Conservation (phyloP, 2,888 invertebrate species). For the Noctua janthe region DNA sequence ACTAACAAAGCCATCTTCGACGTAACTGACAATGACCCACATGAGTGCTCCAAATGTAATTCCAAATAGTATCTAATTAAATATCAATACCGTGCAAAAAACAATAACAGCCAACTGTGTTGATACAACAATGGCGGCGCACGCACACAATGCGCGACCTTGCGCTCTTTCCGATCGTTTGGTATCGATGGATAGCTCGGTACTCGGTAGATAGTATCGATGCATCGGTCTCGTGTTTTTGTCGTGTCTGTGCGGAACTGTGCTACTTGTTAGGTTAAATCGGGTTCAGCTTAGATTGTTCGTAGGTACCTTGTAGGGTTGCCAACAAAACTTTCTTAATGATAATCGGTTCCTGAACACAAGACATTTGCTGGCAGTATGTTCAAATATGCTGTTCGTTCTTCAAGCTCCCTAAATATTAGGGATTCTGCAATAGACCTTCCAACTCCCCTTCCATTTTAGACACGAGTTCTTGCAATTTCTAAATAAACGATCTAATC, state of each 20-base stretch:
- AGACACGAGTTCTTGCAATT: conserved; percentile 9
- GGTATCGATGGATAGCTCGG: conserved; percentile 54
- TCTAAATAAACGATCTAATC: conserved; percentile 34
- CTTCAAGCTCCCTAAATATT: not conserved
- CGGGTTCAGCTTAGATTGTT: conserved; percentile 35
- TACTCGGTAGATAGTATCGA: conserved; percentile 61
- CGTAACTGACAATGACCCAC: conserved; percentile 60
- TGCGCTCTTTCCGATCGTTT: conserved; percentile 77
- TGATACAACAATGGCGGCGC: conserved; percentile 74
- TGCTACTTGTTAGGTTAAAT: conserved; percentile 56
- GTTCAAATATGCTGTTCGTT: not conserved
- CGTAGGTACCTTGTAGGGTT: conserved; percentile 50
- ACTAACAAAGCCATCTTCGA: conserved; percentile 45
- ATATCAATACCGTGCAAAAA: conserved; percentile 64
- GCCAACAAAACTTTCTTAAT: conserved; percentile 10
- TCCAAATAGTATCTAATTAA: conserved; percentile 64
- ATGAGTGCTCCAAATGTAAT: conserved; percentile 54
- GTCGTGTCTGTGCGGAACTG: conserved; percentile 56
- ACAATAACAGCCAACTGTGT: conserved; percentile 70
- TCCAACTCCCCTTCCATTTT: not conserved
- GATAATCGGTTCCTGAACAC: not conserved
- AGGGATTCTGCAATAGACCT: not conserved
- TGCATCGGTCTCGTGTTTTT: conserved; percentile 58
- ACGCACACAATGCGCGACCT: conserved; percentile 78
- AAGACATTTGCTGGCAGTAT: not conserved